Conservation (phyloP, 2,888 invertebrate genomes). For the Nephrotoma guestfalica region DNA sequence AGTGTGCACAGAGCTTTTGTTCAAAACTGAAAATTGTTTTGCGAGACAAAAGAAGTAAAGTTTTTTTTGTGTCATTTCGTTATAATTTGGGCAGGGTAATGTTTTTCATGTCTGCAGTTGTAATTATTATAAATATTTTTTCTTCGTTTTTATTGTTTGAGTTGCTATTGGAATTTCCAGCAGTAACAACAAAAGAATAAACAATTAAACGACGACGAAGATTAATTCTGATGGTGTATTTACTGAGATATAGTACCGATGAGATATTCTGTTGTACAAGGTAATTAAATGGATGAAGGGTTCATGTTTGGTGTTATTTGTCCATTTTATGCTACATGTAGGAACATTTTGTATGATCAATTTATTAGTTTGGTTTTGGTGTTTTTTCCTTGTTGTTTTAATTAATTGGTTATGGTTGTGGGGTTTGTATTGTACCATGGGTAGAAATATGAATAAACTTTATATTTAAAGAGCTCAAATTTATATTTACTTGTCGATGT, state of each 20-base stretch:
- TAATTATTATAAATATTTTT: neutral
- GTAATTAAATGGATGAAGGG: neutral
- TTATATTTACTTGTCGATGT: no score
- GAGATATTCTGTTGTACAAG: neutral
- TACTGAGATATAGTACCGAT: neutral
- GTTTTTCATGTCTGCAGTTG: neutral
- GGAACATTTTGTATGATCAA: neutral
- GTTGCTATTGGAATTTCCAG: neutral
- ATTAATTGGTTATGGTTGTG: neutral
- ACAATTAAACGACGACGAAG: neutral
- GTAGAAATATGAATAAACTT: no score
- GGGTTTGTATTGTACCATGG: no score
- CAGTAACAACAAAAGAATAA: neutral
- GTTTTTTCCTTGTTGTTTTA: neutral
- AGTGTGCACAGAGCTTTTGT: neutral
- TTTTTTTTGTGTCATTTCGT: neutral
- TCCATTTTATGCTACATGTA: neutral
- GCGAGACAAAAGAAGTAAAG: neutral
- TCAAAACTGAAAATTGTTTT: neutral
- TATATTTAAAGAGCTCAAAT: no score
- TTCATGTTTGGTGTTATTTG: neutral
- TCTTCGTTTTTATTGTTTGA: neutral
- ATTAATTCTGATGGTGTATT: neutral
- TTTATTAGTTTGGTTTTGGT: neutral
- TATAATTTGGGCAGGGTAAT: neutral